A percentile compares a stretch with the other conserved stretches of the same genome.
Evolutionary conservation across 2,797 vertebrate genomes (phyloP).

Genomic region (Aulostomus chinensis): DNA sequence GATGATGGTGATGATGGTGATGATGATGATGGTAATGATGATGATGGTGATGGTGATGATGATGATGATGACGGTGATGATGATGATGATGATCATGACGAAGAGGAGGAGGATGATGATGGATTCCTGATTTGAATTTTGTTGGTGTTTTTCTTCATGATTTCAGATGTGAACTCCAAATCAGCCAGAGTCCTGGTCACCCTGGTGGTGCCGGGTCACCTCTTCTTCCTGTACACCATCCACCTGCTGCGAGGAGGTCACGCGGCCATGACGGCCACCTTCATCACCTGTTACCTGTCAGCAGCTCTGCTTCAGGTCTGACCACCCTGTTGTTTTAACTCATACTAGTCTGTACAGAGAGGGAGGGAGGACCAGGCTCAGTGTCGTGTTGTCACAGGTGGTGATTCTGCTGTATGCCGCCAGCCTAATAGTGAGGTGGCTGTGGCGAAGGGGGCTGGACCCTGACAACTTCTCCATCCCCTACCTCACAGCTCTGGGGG

Average conservation of each 20-base stretch:
- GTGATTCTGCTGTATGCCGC: constrained; percentile 82
- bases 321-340: not conserved
- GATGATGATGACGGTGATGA: constrained; percentile 1
- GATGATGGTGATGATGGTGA: constrained; percentile 4
- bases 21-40: not conserved
- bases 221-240: constrained; percentile 87
- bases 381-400: constrained; percentile 80
- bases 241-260: constrained; percentile 82
- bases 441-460: constrained; percentile 85
- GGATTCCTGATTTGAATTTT: no score
- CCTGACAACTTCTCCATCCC: constrained; percentile 91
- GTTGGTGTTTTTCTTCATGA: not conserved
- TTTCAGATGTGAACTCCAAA: constrained; percentile 84
- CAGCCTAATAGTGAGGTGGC: constrained; percentile 81
- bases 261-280: constrained; percentile 71
- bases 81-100: not conserved
- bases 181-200: constrained; percentile 85
- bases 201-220: constrained; percentile 87
- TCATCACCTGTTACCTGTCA: constrained; percentile 82
- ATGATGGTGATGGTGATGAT: constrained; percentile 14
- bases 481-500: constrained; percentile 90
- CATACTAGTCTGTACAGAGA: no score
- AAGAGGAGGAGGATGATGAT: constrained; percentile 13
- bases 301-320: constrained; percentile 83
- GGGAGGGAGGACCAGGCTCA: no score